Base-by-base conservation (phyloP, 2,113 vertebrate species). In the Tonatia bakeri region DNA sequence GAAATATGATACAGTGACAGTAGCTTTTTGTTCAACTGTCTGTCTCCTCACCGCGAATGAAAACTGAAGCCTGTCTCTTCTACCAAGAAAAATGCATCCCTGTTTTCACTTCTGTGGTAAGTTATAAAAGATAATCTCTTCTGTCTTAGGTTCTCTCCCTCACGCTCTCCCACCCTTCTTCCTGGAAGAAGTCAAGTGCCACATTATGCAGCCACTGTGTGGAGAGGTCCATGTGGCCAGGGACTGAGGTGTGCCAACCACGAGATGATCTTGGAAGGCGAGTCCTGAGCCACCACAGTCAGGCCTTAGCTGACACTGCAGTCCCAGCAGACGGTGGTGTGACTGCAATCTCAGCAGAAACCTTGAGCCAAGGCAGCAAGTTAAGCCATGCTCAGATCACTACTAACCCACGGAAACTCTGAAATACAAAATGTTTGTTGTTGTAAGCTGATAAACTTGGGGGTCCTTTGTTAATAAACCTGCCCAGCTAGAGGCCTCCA, bases 261-360 rank as follows among this genome's bases (percentile, higher is more conserved):
- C 2, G 8, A 61, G 9, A 76, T 19, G 24, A 59, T 2, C 59
- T 59, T 38, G 28, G 20, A 26, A 79, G 28, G 36, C 7, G 28
- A 92, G 4, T n/a, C 16, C 36, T 4, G 6, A 0, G 1, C 12
- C 61, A 40, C 4, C 28, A 13, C 52, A 20, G 3, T 26, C 5
- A 40, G 43, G 33, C 11, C 59, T 85, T 20, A 4, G 47, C 75
- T 40, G 40, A 77, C 33, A 36, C 47, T 19, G 4, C 14, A 72
- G 69, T 4, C 15, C 83, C 19, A 33, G 8, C 17, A 54, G 26
- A 40, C 13, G 33, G 31, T 13, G 22, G 26, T 8, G 11, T 40
- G 64, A 40, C 24, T 38, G 17, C 15, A n/a, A 40, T 15, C 12
- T 50, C 40, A 45, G 52, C 14, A 50, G 65, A 67, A 82, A 56